phyloP scores from a whole-genome alignment of 1,140 invertebrate genomes.

The Drosophila nebulosa region DNA sequence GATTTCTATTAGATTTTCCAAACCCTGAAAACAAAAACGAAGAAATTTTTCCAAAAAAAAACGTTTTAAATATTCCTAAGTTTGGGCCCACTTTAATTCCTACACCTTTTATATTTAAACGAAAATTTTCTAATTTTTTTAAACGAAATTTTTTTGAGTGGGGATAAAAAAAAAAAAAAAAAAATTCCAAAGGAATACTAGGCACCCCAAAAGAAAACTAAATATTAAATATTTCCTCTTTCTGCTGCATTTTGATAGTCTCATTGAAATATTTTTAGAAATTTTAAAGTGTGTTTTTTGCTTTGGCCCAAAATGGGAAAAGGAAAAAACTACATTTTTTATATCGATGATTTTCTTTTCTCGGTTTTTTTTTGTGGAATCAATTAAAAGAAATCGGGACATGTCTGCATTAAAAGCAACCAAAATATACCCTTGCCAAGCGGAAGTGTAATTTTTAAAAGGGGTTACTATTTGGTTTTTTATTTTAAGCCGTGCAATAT shows the following conservation, averaged over 20 bases:
- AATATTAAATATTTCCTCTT: no score
- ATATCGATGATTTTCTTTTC: no score
- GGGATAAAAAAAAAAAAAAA: background rate
- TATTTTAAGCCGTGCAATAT: no score
- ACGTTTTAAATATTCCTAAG: background rate
- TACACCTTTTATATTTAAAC: background rate
- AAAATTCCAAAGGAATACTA: slow-evolving; percentile 9
- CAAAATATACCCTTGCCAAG: background rate
- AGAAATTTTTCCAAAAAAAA: no score
- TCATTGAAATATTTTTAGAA: no score
- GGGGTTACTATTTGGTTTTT: no score
- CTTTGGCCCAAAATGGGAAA: no score
- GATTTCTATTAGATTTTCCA: no score
- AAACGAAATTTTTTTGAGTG: slow-evolving; percentile 38
- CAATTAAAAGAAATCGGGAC: slow-evolving; percentile 2
- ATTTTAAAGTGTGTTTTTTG: no score
- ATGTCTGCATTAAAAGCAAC: background rate
- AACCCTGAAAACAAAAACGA: no score
- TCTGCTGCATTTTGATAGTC: no score
- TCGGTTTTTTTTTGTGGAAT: background rate
- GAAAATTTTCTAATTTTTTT: slow-evolving; percentile 36
- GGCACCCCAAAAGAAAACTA: background rate
- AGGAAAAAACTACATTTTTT: no score
- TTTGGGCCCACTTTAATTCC: background rate
- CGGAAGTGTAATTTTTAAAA: background rate